Conservation (phyloP, 2,797 vertebrate genomes). For the Erpetoichthys calabaricus region DNA sequence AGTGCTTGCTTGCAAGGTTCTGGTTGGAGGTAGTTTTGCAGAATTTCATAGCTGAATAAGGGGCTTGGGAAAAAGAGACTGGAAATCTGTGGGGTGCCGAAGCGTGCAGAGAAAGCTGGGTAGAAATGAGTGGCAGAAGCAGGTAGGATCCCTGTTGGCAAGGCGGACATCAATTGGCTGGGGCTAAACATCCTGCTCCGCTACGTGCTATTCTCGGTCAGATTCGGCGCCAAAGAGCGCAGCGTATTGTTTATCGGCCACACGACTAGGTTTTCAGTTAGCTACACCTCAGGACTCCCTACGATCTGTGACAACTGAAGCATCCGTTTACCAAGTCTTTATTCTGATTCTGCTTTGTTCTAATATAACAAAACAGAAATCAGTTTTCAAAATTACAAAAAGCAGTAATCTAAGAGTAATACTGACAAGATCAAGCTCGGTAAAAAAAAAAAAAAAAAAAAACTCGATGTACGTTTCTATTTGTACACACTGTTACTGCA, state of each 20-base stretch:
- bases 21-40: conserved; percentile 55
- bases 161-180: conserved; percentile 46
- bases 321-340: no score
- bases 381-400: no score
- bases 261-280: neutral
- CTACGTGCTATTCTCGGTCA: conserved; percentile 22
- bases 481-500: no score
- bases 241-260: neutral
- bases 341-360: no score
- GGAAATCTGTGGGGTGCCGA: conserved; percentile 27
- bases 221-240: neutral
- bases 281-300: no score
- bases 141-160: conserved; percentile 50
- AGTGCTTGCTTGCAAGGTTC: conserved; percentile 56
- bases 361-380: no score
- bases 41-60: conserved; percentile 55
- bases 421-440: neutral
- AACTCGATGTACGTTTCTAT: no score
- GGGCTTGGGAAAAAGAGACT: conserved; percentile 51
- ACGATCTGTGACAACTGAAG: no score
- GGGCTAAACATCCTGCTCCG: conserved; percentile 49
- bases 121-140: conserved; percentile 50
- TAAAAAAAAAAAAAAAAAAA: neutral
- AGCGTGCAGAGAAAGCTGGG: conserved; percentile 42
- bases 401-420: no score